Base-by-base conservation (phyloP, 1,140 invertebrate species). In the Magallana angulata region DNA sequence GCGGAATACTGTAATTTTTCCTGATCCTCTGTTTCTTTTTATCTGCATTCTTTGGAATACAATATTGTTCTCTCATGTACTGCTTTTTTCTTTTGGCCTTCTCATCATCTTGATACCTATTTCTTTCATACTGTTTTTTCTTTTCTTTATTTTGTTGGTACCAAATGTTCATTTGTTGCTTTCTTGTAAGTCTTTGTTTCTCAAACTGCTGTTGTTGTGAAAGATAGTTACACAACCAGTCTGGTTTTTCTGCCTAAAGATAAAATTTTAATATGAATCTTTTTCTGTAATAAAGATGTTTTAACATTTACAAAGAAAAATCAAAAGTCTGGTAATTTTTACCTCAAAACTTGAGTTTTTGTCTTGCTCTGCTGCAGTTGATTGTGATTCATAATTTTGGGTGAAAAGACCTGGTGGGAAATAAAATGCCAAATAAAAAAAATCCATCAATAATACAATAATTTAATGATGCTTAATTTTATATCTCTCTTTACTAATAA, bases 111-210 rank as follows among this genome's bases (percentile, higher is more conserved):
- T 71, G n/a, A 30, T 71, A 71, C 24, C 24, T n/a, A 1, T 71
- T 71, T 71, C 64, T 71, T 71, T 71, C 64, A 71, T 71, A 71
- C 18, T 71, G 24, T 71, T 18, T 71, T 71, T 71, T 71, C 18
- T 36, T 71, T 30, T 71, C 64, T 24, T 71, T 18, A 71, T 24
- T 71, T 71, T 71, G 64, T 30, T 71, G 64, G 64, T 71, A 71
- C 64, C 64, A 71, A 30, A 7, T 71, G 12, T 71, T 71, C 24
- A 71, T 24, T 71, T 71, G 64, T 71, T 71, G 64, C 24, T 71
- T 71, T 71, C 64, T 71, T 71, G 11, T 8, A 18, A 71, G 64
- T 71, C 64, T 18, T 1, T 24, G 18, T 24, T 71, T 18, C 18
- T 71, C 64, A 9, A 71, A 71, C 3, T 71, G 18, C 64, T 71